phyloP scores from a whole-genome alignment of 2,888 invertebrate genomes.

The Oscheius sp. region DNA sequence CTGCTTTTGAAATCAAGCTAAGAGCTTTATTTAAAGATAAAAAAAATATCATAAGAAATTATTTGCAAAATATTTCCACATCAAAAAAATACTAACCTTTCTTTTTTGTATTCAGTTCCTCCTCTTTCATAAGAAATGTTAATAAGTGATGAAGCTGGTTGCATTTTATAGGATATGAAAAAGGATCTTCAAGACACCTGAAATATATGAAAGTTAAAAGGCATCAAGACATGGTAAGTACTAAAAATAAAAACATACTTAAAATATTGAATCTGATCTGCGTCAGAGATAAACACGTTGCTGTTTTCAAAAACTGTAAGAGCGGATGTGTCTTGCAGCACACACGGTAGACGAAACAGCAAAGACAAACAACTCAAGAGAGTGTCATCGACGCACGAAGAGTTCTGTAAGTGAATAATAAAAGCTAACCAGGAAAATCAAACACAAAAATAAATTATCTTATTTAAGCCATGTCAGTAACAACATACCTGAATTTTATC shows the following conservation, averaged over 20 bases:
- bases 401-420: not conserved
- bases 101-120: not conserved
- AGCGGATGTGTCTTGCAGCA: not conserved
- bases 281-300: not conserved
- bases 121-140: not conserved
- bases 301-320: not conserved
- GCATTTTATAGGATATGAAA: slow-evolving; percentile 5
- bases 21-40: not conserved
- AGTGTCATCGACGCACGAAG: not conserved
- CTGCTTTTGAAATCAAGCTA: too few species aligned
- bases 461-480: too few species aligned
- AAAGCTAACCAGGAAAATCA: not conserved
- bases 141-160: not conserved
- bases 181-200: slow-evolving; percentile 18
- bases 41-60: not conserved
- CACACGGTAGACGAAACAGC: slow-evolving; percentile 21
- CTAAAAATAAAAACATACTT: not conserved
- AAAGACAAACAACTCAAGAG: slow-evolving; percentile 28
- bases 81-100: not conserved
- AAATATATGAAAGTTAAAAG: not conserved
- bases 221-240: too few species aligned
- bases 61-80: not conserved
- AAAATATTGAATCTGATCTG: slow-evolving; percentile 9
- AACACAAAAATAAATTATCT: not conserved
- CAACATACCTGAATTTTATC: not conserved